Evolutionary conservation across 37 sponge, comb jelly and placozoan species (phyloP).

Genomic region (Ephydatia muelleri): DNA sequence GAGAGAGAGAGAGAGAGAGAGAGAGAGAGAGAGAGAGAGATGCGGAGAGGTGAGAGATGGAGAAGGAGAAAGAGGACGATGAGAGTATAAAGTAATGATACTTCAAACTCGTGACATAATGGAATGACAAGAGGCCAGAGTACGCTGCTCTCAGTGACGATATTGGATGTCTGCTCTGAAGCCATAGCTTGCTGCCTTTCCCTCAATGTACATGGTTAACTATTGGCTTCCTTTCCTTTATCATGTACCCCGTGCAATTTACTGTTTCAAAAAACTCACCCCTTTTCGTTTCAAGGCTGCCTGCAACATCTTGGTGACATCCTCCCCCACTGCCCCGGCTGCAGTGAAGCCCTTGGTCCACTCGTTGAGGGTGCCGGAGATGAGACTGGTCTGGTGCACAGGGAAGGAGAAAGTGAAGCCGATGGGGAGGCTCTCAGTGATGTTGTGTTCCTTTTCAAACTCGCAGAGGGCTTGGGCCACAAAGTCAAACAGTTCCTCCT

Average conservation of each 20-base stretch:
- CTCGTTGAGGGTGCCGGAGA: conserved; percentile 60
- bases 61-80: no score
- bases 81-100: no score
- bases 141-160: no score
- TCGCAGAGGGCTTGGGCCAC: conserved; percentile 71
- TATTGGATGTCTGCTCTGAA: no score
- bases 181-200: no score
- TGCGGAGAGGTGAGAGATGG: neutral
- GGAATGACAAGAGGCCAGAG: no score
- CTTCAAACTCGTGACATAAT: no score
- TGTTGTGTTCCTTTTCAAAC: conserved; percentile 71
- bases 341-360: conserved; percentile 97
- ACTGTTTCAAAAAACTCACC: conserved; percentile 23
- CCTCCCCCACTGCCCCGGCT: conserved; percentile 73
- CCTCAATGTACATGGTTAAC: no score
- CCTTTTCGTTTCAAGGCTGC: conserved; percentile 78
- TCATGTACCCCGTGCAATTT: no score
- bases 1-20: no score
- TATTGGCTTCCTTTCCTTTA: no score
- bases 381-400: conserved; percentile 83
- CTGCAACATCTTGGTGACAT: conserved; percentile 78
- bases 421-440: conserved; percentile 78
- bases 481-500: conserved; percentile 88
- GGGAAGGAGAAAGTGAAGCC: conserved; percentile 99
- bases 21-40: conserved; percentile 9